Evolutionary conservation across 35 echinoderm and acorn worm species (phyloP).

Genomic region (Apostichopus californicus): DNA sequence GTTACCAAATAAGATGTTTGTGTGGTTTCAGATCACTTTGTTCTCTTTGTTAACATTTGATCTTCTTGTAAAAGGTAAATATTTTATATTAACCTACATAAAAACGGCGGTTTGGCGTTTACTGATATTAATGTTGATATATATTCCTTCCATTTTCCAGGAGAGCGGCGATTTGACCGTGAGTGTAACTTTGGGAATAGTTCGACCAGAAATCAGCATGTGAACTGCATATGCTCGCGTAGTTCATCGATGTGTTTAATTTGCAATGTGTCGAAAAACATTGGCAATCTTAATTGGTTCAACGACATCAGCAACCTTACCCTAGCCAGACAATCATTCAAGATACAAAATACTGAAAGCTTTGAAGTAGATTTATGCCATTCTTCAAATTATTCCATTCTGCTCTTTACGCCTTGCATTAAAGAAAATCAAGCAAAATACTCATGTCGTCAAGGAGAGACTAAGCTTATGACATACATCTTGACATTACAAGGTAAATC

Average conservation of each 20-base stretch:
- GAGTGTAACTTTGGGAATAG: background rate
- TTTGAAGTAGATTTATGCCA: background rate
- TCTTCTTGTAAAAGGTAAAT: too few relatives aligned
- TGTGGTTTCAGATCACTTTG: too few relatives aligned
- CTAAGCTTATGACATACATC: background rate
- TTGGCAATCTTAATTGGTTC: background rate
- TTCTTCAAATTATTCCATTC: background rate
- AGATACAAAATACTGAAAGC: background rate
- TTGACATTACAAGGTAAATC: background rate
- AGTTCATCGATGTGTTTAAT: conserved; percentile 9
- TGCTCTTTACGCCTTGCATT: background rate
- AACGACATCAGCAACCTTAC: background rate
- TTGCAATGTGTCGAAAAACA: background rate
- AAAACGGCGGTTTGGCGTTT: too few relatives aligned
- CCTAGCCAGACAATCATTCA: background rate
- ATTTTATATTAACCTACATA: too few relatives aligned
- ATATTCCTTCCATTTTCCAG: background rate
- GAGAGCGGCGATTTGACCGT: background rate
- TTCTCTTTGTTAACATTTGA: too few relatives aligned
- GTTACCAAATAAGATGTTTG: too few relatives aligned
- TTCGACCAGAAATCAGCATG: background rate
- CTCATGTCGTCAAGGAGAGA: background rate
- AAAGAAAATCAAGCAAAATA: background rate
- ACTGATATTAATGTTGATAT: too few relatives aligned
- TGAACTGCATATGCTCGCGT: background rate